Base-by-base conservation (phyloP, 2,797 vertebrate genomes). In the Syndactyla subalaris region DNA sequence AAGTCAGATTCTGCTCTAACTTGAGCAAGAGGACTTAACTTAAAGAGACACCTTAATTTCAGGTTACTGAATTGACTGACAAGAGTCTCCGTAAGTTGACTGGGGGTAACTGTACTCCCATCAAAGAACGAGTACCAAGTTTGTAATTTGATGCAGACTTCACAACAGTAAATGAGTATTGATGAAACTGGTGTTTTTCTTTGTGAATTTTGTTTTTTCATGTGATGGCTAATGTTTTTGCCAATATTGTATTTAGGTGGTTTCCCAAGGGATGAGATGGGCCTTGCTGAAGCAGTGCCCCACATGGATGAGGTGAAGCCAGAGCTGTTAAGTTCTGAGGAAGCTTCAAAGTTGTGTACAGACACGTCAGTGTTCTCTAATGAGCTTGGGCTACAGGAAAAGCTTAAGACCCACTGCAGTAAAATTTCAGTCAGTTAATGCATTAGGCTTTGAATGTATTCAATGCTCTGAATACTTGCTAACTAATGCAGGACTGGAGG, bases 351-450 rank as follows among this genome's bases (percentile, higher is more conserved):
- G 23, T 48, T 72, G 43, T 23, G 20, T 66, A 20, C 32, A 55
- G 54, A 23, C 9, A 2, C 18, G 6, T 38, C 55, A 30, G 0
- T 48, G 75, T 45, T 66, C 48, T 78, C 13, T 76, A 30, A 58
- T 52, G 55, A 84, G 70, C 62, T 76, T 80, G 80, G 49, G n/a
- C 62, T 95, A 27, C 46, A 34, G 76, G 43, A 75, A 78, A 52
- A 59, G 21, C 55, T 78, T 27, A 62, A 84, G 67, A 78, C 48
- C 20, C 26, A 19, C 26, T 88, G 58, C 67, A 73, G 67, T 86
- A 92, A 76, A 75, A 82, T 89, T 85, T 78, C 79, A 81, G 62
- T 88, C 74, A 49, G 81, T 80, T 80, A 91, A 63, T 92, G 75
- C 49, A 43, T 82, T 58, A 54, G 74, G 58, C 78, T 93, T 86